phyloP scores from a whole-genome alignment of 1,140 invertebrate species.

The Sycophila sp. region DNA sequence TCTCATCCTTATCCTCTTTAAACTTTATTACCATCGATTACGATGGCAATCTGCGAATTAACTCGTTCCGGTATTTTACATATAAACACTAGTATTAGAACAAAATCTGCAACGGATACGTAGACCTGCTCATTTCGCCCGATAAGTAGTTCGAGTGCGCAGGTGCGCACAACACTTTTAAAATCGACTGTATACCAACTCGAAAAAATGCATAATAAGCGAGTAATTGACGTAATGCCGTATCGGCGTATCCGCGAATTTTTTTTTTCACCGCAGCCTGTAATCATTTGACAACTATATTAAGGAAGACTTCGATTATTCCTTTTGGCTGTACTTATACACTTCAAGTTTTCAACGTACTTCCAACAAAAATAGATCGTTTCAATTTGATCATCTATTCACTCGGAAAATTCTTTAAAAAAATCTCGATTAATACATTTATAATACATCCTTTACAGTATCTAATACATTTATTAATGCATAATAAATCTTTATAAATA shows the following conservation, averaged over 20 bases:
- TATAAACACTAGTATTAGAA: conserved; percentile 36
- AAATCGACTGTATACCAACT: background rate
- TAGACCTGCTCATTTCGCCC: conserved; percentile 32
- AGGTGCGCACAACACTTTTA: conserved; percentile 26
- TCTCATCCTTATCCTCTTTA: conserved; percentile 36
- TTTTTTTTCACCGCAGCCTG: conserved; percentile 1
- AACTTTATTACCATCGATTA: conserved; percentile 36
- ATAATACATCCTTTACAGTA: no score
- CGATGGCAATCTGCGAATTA: conserved; percentile 33
- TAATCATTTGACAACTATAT: conserved; percentile 30
- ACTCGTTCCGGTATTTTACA: conserved; percentile 38
- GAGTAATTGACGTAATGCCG: conserved; percentile 9
- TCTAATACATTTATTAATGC: no score
- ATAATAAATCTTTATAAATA: no score
- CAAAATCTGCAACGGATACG: conserved; percentile 8
- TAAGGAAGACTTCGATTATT: no score
- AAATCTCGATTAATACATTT: no score
- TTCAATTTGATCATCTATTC: no score
- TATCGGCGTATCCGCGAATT: background rate
- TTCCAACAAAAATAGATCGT: no score
- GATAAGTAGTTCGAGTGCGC: conserved; percentile 27
- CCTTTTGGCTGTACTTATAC: no score
- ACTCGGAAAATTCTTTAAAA: no score
- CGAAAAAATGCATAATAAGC: background rate
- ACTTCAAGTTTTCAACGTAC: no score